Evolutionary conservation across 2,113 vertebrate species (phyloP).

Genomic region (Pogona vitticeps): DNA sequence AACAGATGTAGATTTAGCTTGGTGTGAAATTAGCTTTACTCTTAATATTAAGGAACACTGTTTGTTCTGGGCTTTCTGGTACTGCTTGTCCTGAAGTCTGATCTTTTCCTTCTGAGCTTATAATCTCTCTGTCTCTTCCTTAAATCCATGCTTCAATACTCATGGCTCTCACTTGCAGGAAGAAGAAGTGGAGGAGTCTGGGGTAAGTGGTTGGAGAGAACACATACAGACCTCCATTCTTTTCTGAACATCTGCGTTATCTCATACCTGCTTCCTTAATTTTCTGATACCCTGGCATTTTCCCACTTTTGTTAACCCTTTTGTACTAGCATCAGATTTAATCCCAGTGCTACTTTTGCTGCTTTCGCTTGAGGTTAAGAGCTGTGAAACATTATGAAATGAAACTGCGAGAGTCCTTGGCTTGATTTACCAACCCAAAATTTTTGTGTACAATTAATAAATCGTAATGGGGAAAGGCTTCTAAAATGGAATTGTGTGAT

Average conservation of each 20-base stretch:
- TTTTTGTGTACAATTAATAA: conserved; percentile 33
- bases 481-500: conserved; percentile 11
- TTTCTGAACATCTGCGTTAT: conserved; percentile 68
- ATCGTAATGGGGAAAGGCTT: conserved; percentile 26
- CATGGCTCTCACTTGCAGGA: conserved; percentile 95
- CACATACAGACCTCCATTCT: conserved; percentile 66
- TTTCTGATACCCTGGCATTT: conserved; percentile 72
- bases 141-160: conserved; percentile 89
- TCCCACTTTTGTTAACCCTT: conserved; percentile 73
- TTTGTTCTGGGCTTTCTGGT: conserved; percentile 78
- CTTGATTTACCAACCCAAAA: conserved; percentile 16
- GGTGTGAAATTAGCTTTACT: conserved; percentile 7
- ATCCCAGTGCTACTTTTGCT: conserved; percentile 73
- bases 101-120: conserved; percentile 93
- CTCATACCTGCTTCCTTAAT: conserved; percentile 71
- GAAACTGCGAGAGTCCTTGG: conserved; percentile 10
- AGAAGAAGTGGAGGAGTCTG: conserved; percentile 99
- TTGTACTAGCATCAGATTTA: conserved; percentile 68
- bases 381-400: conserved; percentile 48
- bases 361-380: conserved; percentile 69
- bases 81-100: conserved; percentile 82
- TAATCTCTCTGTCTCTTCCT: conserved; percentile 86
- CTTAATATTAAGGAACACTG: background rate
- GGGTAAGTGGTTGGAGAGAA: conserved; percentile 92
- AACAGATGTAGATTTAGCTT: conserved; percentile 24